Base-by-base conservation (phyloP, 2,888 invertebrate species). In the Rhagium mordax region DNA sequence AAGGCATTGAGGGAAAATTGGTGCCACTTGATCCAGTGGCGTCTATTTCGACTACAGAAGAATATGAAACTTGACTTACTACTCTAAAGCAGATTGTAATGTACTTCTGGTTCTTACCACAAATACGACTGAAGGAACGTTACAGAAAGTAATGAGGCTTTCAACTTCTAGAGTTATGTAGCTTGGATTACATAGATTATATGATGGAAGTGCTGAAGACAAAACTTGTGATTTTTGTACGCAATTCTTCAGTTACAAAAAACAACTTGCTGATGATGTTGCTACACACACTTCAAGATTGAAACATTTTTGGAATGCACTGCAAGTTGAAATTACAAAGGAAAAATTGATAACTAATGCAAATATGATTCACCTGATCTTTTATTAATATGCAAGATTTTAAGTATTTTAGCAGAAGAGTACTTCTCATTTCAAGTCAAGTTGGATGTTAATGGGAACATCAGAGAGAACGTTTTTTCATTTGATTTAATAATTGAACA, bases 61-160 rank as follows among this genome's bases (percentile, higher is more conserved):
- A 27, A 27, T 27, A 27, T 27, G 27, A 27, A 27, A 27, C 27
- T 27, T 27, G 27, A 27, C 6, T 3, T 4, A 27, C 3, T 27
- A 27, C 27, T 27, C 27, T 6, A 6, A 27, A 27, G 27, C 27
- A 4, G 27, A 27, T 27, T 4, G 27, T 6, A 27, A 27, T 27
- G 27, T 6, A 6, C 27, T 27, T 27, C 27, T 27, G 3, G 29
- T 75, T 41, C 21, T 78, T 27, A 76, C 79, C 0, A 72, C 70
- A 29, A 74, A 79, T 75, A 78, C 75, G 72, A 72, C 77, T 15
- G 69, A 78, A 68, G 72, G 75, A 20, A 76, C 79, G 20, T 70
- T 78, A 18, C 47, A 70, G 49, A 77, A 77, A 48, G 72, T 78
- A 15, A 76, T 78, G 74, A 74, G 78, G 47, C 66, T 78, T 57